Evolutionary conservation across 2,797 vertebrate genomes (phyloP), one percentile per base, ranked within the genome.

Genomic region (Onychomys arenicola): DNA sequence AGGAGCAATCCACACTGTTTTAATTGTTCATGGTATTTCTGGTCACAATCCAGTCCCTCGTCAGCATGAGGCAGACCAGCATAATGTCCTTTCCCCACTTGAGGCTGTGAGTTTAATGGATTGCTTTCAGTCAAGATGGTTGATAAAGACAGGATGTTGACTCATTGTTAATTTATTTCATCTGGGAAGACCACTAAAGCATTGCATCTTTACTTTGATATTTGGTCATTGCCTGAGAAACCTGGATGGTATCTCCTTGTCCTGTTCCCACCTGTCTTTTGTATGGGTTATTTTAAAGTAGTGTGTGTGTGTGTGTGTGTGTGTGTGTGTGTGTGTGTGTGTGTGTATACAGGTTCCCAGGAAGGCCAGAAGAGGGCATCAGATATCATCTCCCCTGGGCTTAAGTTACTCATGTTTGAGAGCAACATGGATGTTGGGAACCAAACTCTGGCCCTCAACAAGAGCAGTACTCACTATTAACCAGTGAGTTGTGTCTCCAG

Each of bases 101-200:
- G 52, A 52, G 65, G 65, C 29, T 87, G n/a, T 57, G 52, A 84
- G 78, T 84, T 71, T 84, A 84, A 61, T 86, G 40, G 37, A 78
- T 73, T 90, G 78, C 71, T 93, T 91, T 59, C 57, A 32, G 57
- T 13, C 75, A 93, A 40, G 63, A 25, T 37, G 78, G 46, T 91
- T 69, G 29, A 69, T 67, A 77, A 37, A 95, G 75, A 32, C 10
- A 77, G 75, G 34, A 87, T 96, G 43, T 49, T 94, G 82, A 81
- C 43, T 95, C 71, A 61, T 14, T 61, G 37, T 83, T 88, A 89
- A 94, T 86, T 91, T 92, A 65, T 67, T 93, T 96, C 57, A 92
- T 13, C 21, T 34, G 43, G 40, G 61, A 95, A 86, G 57, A 90
- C 29, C 37, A 73, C 29, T 23, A 65, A 27, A 78, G 63, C 46